Evolutionary conservation across 2,113 vertebrate genomes (phyloP).

Genomic region (pig (Sus scrofa)): T2T-Sscrofa CM000816.6:15445001-15445500

Average conservation of each 20-base stretch:
- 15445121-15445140: background rate
- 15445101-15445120: background rate
- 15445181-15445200: slow-evolving; percentile 37
- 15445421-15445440: background rate
- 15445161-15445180: slow-evolving; percentile 3
- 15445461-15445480: background rate
- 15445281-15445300: background rate
- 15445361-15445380: background rate
- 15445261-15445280: background rate
- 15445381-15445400: slow-evolving; percentile 20
- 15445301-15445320: background rate
- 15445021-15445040: too few relatives aligned
- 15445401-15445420: background rate
- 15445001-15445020: too few relatives aligned
- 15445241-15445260: background rate
- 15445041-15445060: too few relatives aligned
- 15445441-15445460: slow-evolving; percentile 22
- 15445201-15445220: slow-evolving; percentile 25
- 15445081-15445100: background rate
- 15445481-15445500: slow-evolving; percentile 49
- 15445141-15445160: background rate
- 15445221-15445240: background rate
- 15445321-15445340: background rate
- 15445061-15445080: too few relatives aligned
- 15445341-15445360: background rate